Evolutionary conservation across 2,113 vertebrate species (phyloP).

Genomic region (Amphiprion percula): DNA sequence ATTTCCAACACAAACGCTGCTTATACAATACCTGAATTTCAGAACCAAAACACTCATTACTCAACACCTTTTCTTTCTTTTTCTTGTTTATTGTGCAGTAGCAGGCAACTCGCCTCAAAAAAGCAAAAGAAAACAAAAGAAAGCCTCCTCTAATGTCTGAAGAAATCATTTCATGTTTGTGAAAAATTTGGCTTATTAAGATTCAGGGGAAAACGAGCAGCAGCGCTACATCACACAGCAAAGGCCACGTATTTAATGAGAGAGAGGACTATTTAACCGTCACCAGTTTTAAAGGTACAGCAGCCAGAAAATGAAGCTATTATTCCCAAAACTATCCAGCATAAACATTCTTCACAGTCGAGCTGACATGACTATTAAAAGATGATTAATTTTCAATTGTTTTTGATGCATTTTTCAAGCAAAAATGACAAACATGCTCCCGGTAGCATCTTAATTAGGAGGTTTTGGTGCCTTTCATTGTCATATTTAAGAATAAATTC

Average conservation of each 20-base stretch:
- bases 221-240: not conserved
- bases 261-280: not conserved
- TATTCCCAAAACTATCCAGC: too few species aligned
- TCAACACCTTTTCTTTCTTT: not conserved
- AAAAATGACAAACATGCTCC: not conserved
- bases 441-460: not conserved
- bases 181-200: constrained; percentile 16
- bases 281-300: not conserved
- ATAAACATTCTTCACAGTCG: not conserved
- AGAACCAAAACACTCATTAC: not conserved
- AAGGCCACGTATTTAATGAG: not conserved
- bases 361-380: not conserved
- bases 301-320: not conserved
- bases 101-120: not conserved
- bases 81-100: not conserved
- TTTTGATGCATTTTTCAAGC: too few species aligned
- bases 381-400: not conserved
- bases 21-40: not conserved
- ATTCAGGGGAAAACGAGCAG: not conserved
- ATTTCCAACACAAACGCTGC: not conserved
- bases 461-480: not conserved
- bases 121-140: not conserved
- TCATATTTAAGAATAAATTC: not conserved
- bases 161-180: not conserved
- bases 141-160: not conserved